These are phyloP conservation scores for Acropora yongei DNA, from an alignment of 64 coral and sea anemone species.

Conservation along the genomic window DNA sequence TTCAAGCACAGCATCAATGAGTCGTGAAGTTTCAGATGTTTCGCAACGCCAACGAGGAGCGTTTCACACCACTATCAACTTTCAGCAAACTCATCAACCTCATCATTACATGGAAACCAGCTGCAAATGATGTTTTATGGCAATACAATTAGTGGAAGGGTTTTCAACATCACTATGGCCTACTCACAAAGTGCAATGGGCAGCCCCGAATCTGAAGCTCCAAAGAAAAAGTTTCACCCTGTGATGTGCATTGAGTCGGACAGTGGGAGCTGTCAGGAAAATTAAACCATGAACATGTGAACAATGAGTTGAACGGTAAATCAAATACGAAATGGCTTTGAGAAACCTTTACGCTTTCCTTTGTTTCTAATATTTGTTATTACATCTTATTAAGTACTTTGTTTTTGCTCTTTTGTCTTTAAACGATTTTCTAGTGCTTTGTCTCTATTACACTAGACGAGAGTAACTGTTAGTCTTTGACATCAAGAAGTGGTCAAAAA, in stretches of 20 bases:
- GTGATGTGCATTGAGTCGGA: slow-evolving; percentile 30
- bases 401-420: background rate
- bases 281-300: background rate
- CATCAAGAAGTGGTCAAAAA: too few species aligned
- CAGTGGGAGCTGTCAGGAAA: slow-evolving; percentile 19
- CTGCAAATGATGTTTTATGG: slow-evolving; percentile 52
- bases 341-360: background rate
- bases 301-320: background rate
- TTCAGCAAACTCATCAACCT: slow-evolving; percentile 40
- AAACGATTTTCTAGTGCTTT: too few species aligned
- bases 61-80: slow-evolving; percentile 19
- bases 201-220: background rate
- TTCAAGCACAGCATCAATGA: too few species aligned
- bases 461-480: too few species aligned
- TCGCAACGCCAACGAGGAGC: too few species aligned
- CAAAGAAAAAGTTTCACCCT: background rate
- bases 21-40: too few species aligned
- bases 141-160: slow-evolving; percentile 25
- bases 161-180: slow-evolving; percentile 42
- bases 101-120: slow-evolving; percentile 37
- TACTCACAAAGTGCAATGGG: slow-evolving; percentile 9
- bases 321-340: background rate
- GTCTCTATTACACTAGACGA: too few species aligned
- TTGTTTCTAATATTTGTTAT: background rate
- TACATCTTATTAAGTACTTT: too few species aligned